Evolutionary conservation across 2,113 vertebrate genomes (phyloP), one percentile per base, ranked within the genome.

Genomic region (Tetrao urogallus): DNA sequence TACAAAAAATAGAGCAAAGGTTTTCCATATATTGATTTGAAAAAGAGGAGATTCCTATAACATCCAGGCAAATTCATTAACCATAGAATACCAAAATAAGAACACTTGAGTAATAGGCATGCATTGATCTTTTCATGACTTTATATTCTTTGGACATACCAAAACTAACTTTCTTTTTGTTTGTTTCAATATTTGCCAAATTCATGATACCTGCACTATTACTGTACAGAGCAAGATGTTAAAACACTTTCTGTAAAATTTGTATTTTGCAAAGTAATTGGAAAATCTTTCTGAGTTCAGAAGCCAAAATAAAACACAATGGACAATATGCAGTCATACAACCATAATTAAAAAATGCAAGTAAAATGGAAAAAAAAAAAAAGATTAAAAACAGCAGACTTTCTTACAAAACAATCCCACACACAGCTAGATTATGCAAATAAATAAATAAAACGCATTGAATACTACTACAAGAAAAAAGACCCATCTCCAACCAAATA

Each of bases 291-390:
- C 27, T 2, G 3, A 77, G 20, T 80, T 82, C 42, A 54, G 89
- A 88, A 70, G 63, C 64, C 71, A 89, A 92, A 93, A 66, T 22
- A 69, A 89, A 93, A 90, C 20, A 90, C 82, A 94, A 81, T 52
- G 30, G 34, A 47, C 65, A 86, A 88, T 40, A 80, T 52, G 66
- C 7, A 91, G 64, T 77, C 79, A 88, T 43, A 79, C 6, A 89
- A 30, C 11, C 11, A 32, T 56, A 71, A 90, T 71, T 81, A 0
- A 91, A 89, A 94, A 88, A 74, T 24, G 34, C 47, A 89, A 92
- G 76, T 73, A 66, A 88, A 74, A 30, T 57, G 82, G 91, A 82
- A 92, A 91, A 92, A 14, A 82, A 92, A 85, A 86, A 86, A 47
- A 21, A 50, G 32, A 89, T 92, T 88, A 88, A 71, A 36, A 86